These are phyloP conservation scores for Geotrypetes seraphini DNA, from an alignment of 2,797 vertebrate species.

Conservation along the genomic window DNA sequence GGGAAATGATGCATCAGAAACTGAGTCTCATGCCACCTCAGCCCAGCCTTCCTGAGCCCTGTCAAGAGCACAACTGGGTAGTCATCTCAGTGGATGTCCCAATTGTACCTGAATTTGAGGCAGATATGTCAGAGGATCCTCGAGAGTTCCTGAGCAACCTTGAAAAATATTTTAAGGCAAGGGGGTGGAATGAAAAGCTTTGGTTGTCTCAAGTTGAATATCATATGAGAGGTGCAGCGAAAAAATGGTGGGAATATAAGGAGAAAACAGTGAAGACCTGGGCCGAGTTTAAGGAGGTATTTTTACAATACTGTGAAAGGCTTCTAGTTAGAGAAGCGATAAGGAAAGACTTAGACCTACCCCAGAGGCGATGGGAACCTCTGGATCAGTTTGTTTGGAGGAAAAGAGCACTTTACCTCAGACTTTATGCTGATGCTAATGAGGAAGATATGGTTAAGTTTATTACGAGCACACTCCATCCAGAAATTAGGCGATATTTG, in stretches of 20 bases:
- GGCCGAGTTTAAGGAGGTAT: conserved; percentile 68
- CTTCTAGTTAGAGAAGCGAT: conserved; percentile 59
- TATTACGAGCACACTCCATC: conserved; percentile 63
- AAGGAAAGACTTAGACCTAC: conserved; percentile 60
- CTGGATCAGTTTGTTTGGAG: conserved; percentile 66
- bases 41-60: conserved; percentile 23
- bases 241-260: conserved; percentile 70
- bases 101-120: conserved; percentile 52
- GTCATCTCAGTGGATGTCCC: conserved; percentile 41
- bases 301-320: conserved; percentile 62
- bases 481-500: conserved; percentile 61
- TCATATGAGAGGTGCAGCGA: conserved; percentile 64
- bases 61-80: conserved; percentile 54
- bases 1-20: background rate
- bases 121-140: conserved; percentile 62
- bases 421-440: conserved; percentile 56
- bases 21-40: conserved; percentile 9
- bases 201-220: conserved; percentile 68
- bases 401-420: conserved; percentile 67
- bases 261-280: conserved; percentile 63
- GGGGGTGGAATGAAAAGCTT: conserved; percentile 61
- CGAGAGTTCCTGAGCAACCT: conserved; percentile 61
- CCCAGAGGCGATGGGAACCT: conserved; percentile 61
- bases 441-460: conserved; percentile 67
- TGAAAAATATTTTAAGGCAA: conserved; percentile 62